Conservation (phyloP, 2,888 invertebrate genomes). For the Boloria euphrosyne region DNA sequence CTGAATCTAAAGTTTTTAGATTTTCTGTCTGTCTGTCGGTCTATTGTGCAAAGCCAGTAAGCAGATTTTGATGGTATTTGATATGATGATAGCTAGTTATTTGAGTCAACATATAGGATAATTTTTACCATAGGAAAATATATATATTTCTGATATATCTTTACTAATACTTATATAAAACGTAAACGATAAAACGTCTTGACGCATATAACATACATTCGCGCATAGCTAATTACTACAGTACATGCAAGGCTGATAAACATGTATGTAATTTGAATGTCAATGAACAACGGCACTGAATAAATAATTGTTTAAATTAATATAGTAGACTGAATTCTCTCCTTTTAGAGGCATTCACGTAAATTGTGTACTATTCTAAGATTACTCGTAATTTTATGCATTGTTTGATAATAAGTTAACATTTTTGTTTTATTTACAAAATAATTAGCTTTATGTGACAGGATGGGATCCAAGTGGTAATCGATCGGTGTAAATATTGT, state of each 20-base stretch:
- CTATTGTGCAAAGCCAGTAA: no score
- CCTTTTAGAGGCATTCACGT: neutral
- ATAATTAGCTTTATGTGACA: neutral
- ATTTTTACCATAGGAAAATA: no score
- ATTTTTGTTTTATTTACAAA: neutral
- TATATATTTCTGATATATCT: neutral
- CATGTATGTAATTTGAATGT: conserved; percentile 16
- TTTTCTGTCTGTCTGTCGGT: no score
- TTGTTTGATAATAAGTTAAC: neutral
- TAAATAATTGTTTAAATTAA: conserved; percentile 1
- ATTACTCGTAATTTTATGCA: neutral
- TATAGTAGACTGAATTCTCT: neutral
- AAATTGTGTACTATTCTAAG: neutral
- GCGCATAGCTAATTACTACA: conserved; percentile 1
- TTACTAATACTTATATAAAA: no score
- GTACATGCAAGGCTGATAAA: conserved; percentile 2
- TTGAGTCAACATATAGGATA: no score
- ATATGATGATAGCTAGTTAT: no score
- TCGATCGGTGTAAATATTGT: no score
- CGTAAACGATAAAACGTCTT: no score
- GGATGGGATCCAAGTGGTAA: no score
- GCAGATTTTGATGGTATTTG: no score
- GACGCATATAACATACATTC: no score
- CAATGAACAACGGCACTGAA: conserved; percentile 15
- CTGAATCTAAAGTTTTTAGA: no score